These are phyloP conservation scores for Drosophila sturtevanti DNA, from an alignment of 1,140 invertebrate species.

Conservation along the genomic window DNA sequence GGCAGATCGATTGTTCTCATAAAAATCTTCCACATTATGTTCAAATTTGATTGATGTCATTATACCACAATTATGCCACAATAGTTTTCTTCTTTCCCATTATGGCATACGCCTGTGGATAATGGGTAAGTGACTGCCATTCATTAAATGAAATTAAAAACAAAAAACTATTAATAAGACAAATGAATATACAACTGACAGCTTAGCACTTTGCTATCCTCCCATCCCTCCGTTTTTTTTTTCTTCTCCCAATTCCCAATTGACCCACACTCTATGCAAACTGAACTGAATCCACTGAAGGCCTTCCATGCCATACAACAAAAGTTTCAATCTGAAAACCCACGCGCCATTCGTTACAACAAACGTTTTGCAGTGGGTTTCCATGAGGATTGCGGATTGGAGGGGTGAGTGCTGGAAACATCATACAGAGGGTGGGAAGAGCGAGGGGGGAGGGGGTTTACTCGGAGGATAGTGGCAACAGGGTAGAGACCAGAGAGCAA, in stretches of 20 bases:
- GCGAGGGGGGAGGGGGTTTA: not conserved
- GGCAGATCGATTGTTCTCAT: not conserved
- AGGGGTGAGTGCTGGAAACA: too few relatives aligned
- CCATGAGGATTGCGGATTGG: not conserved
- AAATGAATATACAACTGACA: constrained; percentile 17
- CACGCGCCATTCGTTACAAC: not conserved
- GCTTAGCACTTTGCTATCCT: not conserved
- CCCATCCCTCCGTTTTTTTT: too few relatives aligned
- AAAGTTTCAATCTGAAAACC: constrained; percentile 10
- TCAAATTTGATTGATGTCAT: not conserved
- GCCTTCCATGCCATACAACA: not conserved
- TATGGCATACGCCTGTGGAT: not conserved
- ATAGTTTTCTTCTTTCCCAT: not conserved
- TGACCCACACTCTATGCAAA: too few relatives aligned
- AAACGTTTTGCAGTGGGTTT: not conserved
- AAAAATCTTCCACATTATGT: too few relatives aligned
- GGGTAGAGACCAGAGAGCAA: not conserved
- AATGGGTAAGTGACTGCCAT: not conserved
- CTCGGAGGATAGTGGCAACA: too few relatives aligned
- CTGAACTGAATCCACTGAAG: not conserved
- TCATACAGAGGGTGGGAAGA: too few relatives aligned
- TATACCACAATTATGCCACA: not conserved
- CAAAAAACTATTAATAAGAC: constrained; percentile 16
- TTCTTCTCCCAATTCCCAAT: not conserved
- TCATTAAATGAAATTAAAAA: constrained; percentile 13